Evolutionary conservation across 35 echinoderm and acorn worm genomes (phyloP), one percentile per base, ranked within the genome.

Genomic region (Ptychodera flava): DNA sequence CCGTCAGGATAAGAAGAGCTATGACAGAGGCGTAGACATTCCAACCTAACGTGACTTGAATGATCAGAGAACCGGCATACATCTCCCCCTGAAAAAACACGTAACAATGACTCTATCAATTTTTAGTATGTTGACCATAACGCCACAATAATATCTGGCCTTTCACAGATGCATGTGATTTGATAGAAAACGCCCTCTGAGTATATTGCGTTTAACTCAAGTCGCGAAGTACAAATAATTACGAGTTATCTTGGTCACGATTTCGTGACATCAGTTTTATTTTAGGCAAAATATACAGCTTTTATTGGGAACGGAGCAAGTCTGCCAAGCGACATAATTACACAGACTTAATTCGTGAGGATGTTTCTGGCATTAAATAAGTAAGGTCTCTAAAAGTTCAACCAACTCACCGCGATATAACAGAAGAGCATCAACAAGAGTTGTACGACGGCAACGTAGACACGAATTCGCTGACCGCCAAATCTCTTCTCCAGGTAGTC

Each of bases 401-500:
- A 15, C 15, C n/a, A 77, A 10, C 92, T 97, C 88, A 97, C 95
- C 31, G 95, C 93, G 31, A 97, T 97, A 88, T 97, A 94, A 0
- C 92, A 91, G 84, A 97, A 97, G 35, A 97, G 93, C 86, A 94
- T 94, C 16, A 97, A 80, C 1, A 93, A 33, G 0, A 97, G 88
- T 15, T 92, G 93, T 31, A 97, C 87, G 16, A 94, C 35, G 33
- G 95, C 90, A 27, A 91, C 86, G 82, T 97, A 97, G 90, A 97
- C 93, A 81, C 90, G 85, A 14, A 97, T 90, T 31, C 95, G 37
- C 77, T 91, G 83, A 1, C 95, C 90, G 33, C 95, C 95, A 76
- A 97, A 92, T 28, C 95, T 64, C 81, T 92, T 94, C 77, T 94
- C 90, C 1, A 97, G 87, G 78, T 97, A 97, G 29, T 97, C 95